Evolutionary conservation across 2,797 vertebrate genomes (phyloP).

Genomic region (Anniella stebbinsi): DNA sequence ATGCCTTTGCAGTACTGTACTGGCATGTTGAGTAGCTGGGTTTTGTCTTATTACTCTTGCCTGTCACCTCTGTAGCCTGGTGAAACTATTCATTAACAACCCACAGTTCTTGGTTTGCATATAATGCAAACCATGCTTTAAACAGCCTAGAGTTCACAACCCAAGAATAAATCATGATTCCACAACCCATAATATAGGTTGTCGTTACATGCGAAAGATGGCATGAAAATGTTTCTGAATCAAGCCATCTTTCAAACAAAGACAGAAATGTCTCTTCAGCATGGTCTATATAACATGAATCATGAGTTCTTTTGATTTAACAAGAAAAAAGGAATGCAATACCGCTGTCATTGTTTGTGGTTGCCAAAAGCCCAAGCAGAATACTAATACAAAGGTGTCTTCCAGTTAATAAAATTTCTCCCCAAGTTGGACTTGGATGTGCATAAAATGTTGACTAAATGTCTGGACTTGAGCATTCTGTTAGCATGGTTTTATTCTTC

Average conservation of each 20-base stretch:
- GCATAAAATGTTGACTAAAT: not conserved
- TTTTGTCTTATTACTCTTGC: too few relatives aligned
- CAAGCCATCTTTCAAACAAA: not conserved
- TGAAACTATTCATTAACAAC: too few relatives aligned
- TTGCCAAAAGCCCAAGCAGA: conserved; percentile 23
- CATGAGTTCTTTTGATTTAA: conserved; percentile 20
- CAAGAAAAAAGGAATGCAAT: not conserved
- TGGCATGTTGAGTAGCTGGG: too few relatives aligned
- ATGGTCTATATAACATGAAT: conserved; percentile 11
- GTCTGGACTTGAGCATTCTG: conserved; percentile 5
- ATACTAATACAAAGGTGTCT: not conserved
- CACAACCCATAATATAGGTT: too few relatives aligned
- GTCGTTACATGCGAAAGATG: too few relatives aligned
- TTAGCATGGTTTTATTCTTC: conserved; percentile 9
- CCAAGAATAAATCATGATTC: too few relatives aligned
- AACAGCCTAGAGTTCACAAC: too few relatives aligned
- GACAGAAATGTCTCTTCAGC: not conserved
- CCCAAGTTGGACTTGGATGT: conserved; percentile 6
- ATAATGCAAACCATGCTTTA: too few relatives aligned
- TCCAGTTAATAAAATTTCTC: conserved; percentile 16
- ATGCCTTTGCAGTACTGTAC: too few relatives aligned
- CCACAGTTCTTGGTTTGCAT: too few relatives aligned
- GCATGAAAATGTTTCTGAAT: not conserved
- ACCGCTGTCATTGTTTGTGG: not conserved
- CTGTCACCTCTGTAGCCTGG: too few relatives aligned